Evolutionary conservation across 1,140 invertebrate genomes (phyloP).

Genomic region (Solenopsis invicta): DNA sequence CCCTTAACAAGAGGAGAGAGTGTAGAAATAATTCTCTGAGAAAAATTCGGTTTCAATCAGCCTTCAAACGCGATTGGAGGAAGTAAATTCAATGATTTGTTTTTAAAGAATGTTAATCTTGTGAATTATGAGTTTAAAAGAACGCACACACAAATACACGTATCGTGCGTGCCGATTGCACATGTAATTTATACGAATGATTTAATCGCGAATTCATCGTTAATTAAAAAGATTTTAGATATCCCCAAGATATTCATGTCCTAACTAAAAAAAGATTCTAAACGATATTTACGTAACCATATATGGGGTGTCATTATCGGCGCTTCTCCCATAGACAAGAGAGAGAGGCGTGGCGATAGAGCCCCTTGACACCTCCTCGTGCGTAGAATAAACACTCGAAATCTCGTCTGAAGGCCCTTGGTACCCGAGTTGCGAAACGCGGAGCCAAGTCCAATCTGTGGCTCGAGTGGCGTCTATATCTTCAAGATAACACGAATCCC

Average conservation of each 20-base stretch:
- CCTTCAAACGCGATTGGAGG: background rate
- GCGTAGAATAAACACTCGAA: slow-evolving; percentile 42
- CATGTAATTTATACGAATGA: background rate
- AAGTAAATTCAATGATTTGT: background rate
- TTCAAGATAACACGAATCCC: slow-evolving; percentile 71
- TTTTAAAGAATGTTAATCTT: background rate
- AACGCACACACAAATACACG: too few species aligned
- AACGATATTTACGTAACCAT: slow-evolving; percentile 29
- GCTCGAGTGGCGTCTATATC: slow-evolving; percentile 68
- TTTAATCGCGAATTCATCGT: background rate
- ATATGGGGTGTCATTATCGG: slow-evolving; percentile 38
- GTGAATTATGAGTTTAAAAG: too few species aligned
- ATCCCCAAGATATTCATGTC: too few species aligned
- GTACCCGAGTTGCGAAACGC: slow-evolving; percentile 19
- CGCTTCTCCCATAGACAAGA: background rate
- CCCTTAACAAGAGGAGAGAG: background rate
- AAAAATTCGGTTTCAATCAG: background rate
- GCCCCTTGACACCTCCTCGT: slow-evolving; percentile 12
- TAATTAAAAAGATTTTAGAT: background rate
- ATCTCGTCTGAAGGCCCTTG: slow-evolving; percentile 31
- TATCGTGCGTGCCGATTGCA: background rate
- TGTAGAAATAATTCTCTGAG: background rate
- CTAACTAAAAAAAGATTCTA: background rate
- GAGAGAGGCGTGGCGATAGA: slow-evolving; percentile 18
- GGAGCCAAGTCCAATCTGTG: slow-evolving; percentile 64